Evolutionary conservation across 2,113 vertebrate species (phyloP).

Genomic region (Geococcyx californianus): DNA sequence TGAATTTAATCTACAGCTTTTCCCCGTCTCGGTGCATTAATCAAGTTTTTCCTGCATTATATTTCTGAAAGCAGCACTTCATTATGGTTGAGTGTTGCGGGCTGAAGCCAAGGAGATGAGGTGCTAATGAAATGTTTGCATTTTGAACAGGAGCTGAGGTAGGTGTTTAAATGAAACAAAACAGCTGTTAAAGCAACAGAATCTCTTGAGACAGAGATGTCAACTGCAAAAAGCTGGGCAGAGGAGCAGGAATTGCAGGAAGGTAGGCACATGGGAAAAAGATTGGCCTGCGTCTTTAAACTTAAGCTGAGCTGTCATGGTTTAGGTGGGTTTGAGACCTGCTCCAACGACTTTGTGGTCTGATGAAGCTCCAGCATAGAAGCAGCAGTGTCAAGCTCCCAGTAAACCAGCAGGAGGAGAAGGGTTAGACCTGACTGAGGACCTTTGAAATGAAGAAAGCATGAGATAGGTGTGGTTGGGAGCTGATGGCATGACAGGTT

Average conservation of each 20-base stretch:
- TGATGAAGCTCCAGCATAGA: neutral
- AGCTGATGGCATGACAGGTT: neutral
- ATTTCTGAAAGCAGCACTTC: conserved; percentile 56
- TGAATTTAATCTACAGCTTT: neutral
- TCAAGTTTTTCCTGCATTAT: neutral
- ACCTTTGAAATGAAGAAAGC: neutral
- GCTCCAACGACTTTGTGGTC: neutral
- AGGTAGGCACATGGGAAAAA: neutral
- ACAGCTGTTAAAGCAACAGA: conserved; percentile 47
- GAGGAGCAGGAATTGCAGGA: neutral
- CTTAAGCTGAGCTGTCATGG: neutral
- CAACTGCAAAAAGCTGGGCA: neutral
- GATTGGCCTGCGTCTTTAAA: neutral
- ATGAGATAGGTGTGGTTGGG: neutral
- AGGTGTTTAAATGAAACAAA: conserved; percentile 63
- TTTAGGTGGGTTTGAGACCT: neutral
- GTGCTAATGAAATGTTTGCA: conserved; percentile 63
- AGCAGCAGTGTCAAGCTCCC: neutral
- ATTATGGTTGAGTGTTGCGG: conserved; percentile 44
- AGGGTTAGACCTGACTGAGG: neutral
- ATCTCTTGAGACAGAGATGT: neutral
- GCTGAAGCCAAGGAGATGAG: conserved; percentile 59
- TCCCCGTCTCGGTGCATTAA: conserved; percentile 48
- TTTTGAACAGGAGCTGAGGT: conserved; percentile 56
- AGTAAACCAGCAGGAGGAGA: neutral